Evolutionary conservation across 2,113 vertebrate genomes (phyloP).

Genomic region (Platysternon megacephalum): DNA sequence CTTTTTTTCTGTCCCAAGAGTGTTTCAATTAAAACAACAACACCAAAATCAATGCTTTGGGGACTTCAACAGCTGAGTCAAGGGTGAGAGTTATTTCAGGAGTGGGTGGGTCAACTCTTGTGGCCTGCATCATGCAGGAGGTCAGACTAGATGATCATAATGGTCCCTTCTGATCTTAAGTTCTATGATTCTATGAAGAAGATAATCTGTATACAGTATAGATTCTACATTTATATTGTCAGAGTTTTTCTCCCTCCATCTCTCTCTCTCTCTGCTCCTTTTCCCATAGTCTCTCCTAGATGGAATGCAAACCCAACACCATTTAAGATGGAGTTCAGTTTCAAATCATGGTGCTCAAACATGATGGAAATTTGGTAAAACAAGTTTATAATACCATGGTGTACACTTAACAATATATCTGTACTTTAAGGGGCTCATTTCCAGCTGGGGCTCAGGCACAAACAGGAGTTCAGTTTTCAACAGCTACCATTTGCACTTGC

Average conservation of each 20-base stretch:
- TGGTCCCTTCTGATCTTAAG: too few relatives aligned
- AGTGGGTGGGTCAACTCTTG: too few relatives aligned
- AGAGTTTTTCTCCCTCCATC: background rate
- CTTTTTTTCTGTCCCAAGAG: background rate
- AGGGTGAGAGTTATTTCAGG: too few relatives aligned
- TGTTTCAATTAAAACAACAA: background rate
- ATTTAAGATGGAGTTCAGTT: background rate
- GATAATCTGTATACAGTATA: rapidly evolving
- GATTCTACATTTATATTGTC: rapidly evolving
- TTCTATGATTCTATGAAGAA: too few relatives aligned
- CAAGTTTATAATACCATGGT: rapidly evolving
- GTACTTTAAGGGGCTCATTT: background rate
- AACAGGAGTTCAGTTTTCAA: background rate
- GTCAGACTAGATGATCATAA: too few relatives aligned
- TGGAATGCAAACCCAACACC: background rate
- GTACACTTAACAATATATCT: background rate
- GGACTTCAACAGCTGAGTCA: too few relatives aligned
- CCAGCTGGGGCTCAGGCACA: background rate
- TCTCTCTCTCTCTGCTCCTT: background rate
- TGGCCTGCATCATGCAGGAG: too few relatives aligned
- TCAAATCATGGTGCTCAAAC: background rate
- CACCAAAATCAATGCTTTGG: background rate
- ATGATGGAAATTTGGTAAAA: background rate
- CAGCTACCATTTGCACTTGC: background rate
- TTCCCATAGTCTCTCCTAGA: background rate